A percentile compares a stretch with the other conserved stretches of the same genome.
These are phyloP conservation scores for Silvanus unidentatus DNA, from an alignment of 2,888 invertebrate genomes.

Conservation along the genomic window DNA sequence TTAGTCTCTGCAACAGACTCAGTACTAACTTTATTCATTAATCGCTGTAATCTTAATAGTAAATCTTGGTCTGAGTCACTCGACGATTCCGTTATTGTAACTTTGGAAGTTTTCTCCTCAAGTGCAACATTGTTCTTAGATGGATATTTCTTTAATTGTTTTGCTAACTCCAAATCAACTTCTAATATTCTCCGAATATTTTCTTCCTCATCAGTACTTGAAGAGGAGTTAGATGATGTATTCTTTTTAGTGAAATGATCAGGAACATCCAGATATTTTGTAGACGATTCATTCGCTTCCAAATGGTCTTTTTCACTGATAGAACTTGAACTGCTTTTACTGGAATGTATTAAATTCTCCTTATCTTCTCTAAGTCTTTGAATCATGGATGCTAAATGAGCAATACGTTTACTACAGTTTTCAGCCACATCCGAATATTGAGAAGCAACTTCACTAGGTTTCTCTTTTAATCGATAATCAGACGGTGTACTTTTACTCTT, in stretches of 20 bases:
- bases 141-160: conserved; percentile 27
- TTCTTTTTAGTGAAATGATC: conserved; percentile 16
- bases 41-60: conserved; percentile 18
- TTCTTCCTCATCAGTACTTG: conserved; percentile 28
- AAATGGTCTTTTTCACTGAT: conserved; percentile 20
- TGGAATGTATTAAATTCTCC: conserved; percentile 42
- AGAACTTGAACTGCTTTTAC: not conserved
- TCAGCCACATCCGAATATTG: conserved; percentile 51
- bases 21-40: conserved; percentile 9
- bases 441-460: conserved; percentile 15
- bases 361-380: conserved; percentile 56
- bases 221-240: conserved; percentile 11
- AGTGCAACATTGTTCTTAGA: not conserved
- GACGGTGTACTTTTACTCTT: not conserved
- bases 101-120: too few relatives aligned
- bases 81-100: too few relatives aligned
- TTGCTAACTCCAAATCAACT: conserved; percentile 34
- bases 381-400: conserved; percentile 52
- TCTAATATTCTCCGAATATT: conserved; percentile 29
- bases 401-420: conserved; percentile 52
- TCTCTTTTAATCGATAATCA: too few relatives aligned
- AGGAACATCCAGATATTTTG: conserved; percentile 35
- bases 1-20: conserved; percentile 7
- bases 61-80: conserved; percentile 19
- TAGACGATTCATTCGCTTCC: conserved; percentile 22